These are phyloP conservation scores for Liodrosophila aerea DNA, from an alignment of 2,888 invertebrate genomes.

Conservation along the genomic window DNA sequence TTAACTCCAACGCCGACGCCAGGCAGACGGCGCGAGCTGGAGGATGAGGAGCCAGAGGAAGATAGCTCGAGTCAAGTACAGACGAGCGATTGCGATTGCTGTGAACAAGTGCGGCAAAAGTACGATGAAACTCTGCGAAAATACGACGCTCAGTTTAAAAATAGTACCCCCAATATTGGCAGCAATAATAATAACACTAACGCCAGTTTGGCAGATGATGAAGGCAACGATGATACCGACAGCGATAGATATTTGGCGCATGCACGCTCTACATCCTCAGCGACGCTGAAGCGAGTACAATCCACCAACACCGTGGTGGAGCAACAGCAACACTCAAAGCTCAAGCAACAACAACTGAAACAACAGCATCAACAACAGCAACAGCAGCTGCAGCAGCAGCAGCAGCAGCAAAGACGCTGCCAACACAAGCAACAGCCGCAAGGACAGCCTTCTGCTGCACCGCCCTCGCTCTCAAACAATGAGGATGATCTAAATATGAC, in stretches of 20 bases:
- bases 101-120: constrained; percentile 76
- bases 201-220: constrained; percentile 77
- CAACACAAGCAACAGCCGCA: constrained; percentile 17
- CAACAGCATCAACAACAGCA: constrained; percentile 18
- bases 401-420: constrained; percentile 29
- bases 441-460: constrained; percentile 13
- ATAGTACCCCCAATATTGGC: constrained; percentile 12
- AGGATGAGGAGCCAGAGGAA: constrained; percentile 38
- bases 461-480: constrained; percentile 41
- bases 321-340: constrained; percentile 39
- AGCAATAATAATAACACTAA: constrained; percentile 39
- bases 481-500: constrained; percentile 75
- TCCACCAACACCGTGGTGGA: constrained; percentile 55
- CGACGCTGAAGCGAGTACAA: constrained; percentile 61
- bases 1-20: constrained; percentile 77
- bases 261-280: constrained; percentile 51
- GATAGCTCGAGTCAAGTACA: constrained; percentile 25
- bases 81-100: constrained; percentile 64
- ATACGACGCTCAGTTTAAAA: constrained; percentile 70
- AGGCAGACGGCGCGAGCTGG: constrained; percentile 49
- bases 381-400: constrained; percentile 14
- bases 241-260: constrained; percentile 60
- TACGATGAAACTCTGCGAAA: constrained; percentile 81
- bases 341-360: constrained; percentile 27
- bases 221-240: constrained; percentile 78